Base-by-base conservation (phyloP, 2,113 vertebrate genomes). In the Burhinus bistriatus region DNA sequence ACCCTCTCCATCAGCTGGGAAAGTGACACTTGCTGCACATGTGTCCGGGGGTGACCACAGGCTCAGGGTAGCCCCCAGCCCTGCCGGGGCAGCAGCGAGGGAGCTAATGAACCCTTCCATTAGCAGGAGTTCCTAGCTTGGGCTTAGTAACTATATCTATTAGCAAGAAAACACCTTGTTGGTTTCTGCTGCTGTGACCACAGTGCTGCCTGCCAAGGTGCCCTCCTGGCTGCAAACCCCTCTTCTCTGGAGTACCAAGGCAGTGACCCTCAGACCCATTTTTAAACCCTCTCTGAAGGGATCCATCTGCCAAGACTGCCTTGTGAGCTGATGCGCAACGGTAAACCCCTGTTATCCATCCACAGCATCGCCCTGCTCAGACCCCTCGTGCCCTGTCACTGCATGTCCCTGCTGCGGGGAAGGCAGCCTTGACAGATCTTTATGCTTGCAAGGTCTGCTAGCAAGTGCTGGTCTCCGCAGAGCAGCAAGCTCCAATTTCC, bases 61-160 rank as follows among this genome's bases (percentile, higher is more conserved):
- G 52, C 49, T 81, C 0, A 0, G 15, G 14, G 38, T 30, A 81
- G 30, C 13, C 23, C 32, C 44, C 47, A 72, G 70, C 14, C 30
- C 0, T 1, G 34, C 30, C 1, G 0, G 25, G 49, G 44, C 34
- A 87, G 64, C 49, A 57, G 44, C 0, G 3, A 18, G 29, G 15
- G 14, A 51, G n/a, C 38, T 47, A 64, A 36, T 0, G 32, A 80
- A 32, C 32, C 22, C 54, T 34, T 12, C 23, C 4, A 0, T 59
- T 81, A 77, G 12, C 30, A 72, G 38, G 22, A 83, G 27, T 42
- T 87, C 47, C 44, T 13, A 64, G 18, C 47, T 26, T 55, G 62
- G 38, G 38, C 69, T 90, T 72, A 42, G 49, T 49, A 59, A 72
- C 29, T 77, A 0, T 13, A 64, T 17, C 64, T 64, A 29, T 38